These are phyloP conservation scores for Hartigia nigra DNA, from an alignment of 2,888 invertebrate species.

Conservation along the genomic window DNA sequence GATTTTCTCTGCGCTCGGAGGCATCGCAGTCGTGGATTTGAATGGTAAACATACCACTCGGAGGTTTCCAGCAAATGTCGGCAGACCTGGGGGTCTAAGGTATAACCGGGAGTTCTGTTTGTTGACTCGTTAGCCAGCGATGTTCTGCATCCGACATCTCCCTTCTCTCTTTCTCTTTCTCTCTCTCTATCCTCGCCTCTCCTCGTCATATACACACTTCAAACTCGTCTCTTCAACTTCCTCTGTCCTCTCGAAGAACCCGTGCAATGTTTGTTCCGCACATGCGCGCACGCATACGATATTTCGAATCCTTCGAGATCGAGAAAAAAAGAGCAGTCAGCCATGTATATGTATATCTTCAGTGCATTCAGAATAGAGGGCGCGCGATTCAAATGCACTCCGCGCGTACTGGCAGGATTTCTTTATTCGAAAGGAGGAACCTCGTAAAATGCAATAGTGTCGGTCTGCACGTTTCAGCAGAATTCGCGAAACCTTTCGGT, in stretches of 20 bases:
- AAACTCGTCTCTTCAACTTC: not conserved
- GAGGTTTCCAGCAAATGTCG: slow-evolving; percentile 9
- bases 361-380: not conserved
- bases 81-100: not conserved
- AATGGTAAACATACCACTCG: slow-evolving; percentile 7
- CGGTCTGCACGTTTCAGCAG: not conserved
- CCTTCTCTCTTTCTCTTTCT: not conserved
- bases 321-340: not conserved
- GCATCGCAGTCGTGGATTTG: slow-evolving; percentile 9
- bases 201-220: not conserved
- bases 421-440: not conserved
- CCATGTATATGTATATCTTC: not conserved
- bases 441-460: not conserved
- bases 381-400: not conserved
- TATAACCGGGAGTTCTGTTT: slow-evolving; percentile 11
- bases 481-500: not conserved
- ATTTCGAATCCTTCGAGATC: not conserved
- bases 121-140: slow-evolving; percentile 11
- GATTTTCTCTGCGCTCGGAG: not conserved
- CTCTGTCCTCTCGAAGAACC: not conserved
- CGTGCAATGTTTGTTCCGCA: not conserved
- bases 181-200: not conserved
- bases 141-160: slow-evolving; percentile 10
- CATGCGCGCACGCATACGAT: not conserved
- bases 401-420: not conserved